Evolutionary conservation across 2,113 vertebrate species (phyloP), one percentile per base, ranked within the genome.

Genomic region (Cranoglanis bouderius): DNA sequence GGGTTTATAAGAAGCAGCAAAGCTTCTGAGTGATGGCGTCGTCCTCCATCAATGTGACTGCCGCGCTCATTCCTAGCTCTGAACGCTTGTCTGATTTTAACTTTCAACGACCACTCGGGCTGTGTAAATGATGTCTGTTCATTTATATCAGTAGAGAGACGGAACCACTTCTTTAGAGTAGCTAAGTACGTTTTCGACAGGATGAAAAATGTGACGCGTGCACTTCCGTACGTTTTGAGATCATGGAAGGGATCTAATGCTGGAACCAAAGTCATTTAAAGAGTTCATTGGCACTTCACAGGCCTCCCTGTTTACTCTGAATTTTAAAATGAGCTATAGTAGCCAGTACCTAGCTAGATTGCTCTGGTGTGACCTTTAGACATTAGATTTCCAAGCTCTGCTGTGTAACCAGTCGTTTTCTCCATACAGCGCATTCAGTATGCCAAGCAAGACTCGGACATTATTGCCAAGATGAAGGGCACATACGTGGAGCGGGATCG

Each of bases 391-490:
- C n/a, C 49, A 53, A 32, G 78, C 21, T 19, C 29, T 14, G 26
- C 14, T 49, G 21, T 38, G 43, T 29, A 85, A 43, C 49, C 14
- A 21, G 24, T 8, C 19, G 7, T 57, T 87, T 55, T 84, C 8
- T 49, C 78, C 21, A 21, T 61, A 3, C 90, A 98, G 98, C 96
- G 96, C 26, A 98, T 98, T 90, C 97, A 98, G 88, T 98, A 98
- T 1, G 91, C 97, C 77, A 98, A 97, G 90, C 90, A 90, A 0
- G 97, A 98, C 93, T 98, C 97, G 0, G 98, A 98, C 91, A 97
- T 98, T 83, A 98, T 98, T 32, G 97, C 98, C 19, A 98, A 98
- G 92, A 98, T 98, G 97, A 98, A 98, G 90, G 97, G 97, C 3
- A 98, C 97, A 0, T 98, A 94, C 0, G 97, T 98, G 83, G 97